Base-by-base conservation (phyloP, 2,113 vertebrate species). In the Alethe diademata region DNA sequence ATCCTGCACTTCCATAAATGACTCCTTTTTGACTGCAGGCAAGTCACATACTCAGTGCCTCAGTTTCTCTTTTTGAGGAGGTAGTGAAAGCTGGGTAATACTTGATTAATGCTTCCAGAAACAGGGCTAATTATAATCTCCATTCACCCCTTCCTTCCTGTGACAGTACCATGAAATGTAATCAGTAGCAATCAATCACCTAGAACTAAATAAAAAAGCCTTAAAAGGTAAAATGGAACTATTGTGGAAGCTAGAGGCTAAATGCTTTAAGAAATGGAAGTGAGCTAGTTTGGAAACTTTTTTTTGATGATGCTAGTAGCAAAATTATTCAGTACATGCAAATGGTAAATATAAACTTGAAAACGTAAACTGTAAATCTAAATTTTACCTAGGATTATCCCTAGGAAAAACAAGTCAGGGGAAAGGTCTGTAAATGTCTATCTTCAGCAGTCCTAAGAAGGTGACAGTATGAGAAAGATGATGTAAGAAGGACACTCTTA, bases 91-190 rank as follows among this genome's bases (percentile, higher is more conserved):
- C 16, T 87, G 40, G 17, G 42, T 85, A 65, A 43, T 85, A 69
- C 71, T 62, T 71, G 48, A 94, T 60, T 61, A 81, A 85, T 87
- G 24, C 19, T 94, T 91, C 78, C 90, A 72, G 57, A 93, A 91
- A 60, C 12, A 78, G 22, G 53, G 33, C 5, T 81, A 85, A 65
- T 76, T 85, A 72, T 64, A 82, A 65, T 25, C 5, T 87, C 13
- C 17, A 19, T 74, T 94, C 28, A 71, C 40, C 10, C 19, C 6
- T 82, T 89, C 53, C n/a, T 31, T 80, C 64, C 65, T 86, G 26
- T 73, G 71, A 38, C 43, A 76, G 16, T n/a, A 56, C 14, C 7
- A 25, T 42, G 51, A 75, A 64, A 31, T 72, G 57, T 78, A 50
- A 75, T 81, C 48, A 86, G 47, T 74, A 88, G 36, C n/a, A 78